phyloP scores from a whole-genome alignment of 2,113 vertebrate species.

The Dromas ardeola region DNA sequence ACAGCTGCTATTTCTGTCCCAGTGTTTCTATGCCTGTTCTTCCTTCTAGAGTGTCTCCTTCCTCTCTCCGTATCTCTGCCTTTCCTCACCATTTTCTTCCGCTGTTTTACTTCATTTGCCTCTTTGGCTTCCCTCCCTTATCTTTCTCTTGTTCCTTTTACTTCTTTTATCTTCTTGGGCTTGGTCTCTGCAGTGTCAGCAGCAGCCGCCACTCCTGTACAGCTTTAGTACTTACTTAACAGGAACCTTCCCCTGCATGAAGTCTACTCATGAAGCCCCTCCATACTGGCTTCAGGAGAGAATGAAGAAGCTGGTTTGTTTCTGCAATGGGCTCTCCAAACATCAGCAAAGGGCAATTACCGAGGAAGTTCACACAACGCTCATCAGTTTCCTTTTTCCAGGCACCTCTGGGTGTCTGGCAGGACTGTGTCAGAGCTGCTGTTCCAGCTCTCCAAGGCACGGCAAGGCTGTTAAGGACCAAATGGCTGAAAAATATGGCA shows the following conservation, averaged over 20 bases:
- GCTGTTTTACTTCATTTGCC: not conserved
- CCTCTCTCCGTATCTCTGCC: not conserved
- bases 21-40: not conserved
- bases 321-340: not conserved
- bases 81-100: not conserved
- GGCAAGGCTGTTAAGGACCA: not conserved
- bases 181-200: not conserved
- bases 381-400: not conserved
- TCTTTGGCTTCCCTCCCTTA: not conserved
- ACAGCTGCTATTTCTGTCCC: not conserved
- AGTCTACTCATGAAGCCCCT: not conserved
- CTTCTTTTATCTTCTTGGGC: not conserved
- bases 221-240: not conserved
- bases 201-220: not conserved
- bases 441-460: not conserved
- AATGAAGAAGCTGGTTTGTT: not conserved
- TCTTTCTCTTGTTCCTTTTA: not conserved
- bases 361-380: not conserved
- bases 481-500: not conserved
- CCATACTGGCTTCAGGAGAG: not conserved
- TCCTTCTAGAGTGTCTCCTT: not conserved
- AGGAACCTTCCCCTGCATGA: not conserved
- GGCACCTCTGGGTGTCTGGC: not conserved
- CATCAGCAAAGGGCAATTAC: not conserved
- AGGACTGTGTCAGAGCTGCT: not conserved